These are phyloP conservation scores for Phymastichus coffea DNA, from an alignment of 1,140 invertebrate genomes.

Conservation along the genomic window DNA sequence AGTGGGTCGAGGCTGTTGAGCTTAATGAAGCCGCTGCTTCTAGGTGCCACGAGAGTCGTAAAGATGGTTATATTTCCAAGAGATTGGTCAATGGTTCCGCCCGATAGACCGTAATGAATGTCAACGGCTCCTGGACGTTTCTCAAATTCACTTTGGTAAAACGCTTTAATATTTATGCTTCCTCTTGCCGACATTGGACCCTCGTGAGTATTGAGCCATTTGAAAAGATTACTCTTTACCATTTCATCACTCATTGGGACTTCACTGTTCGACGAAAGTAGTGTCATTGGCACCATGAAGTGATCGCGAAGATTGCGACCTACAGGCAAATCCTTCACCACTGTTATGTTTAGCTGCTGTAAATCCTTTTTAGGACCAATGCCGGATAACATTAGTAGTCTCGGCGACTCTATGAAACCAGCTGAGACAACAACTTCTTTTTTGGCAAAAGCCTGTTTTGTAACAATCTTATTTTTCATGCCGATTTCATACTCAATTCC, in stretches of 20 bases:
- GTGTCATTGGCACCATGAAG: constrained; percentile 42
- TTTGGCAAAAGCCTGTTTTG: constrained; percentile 44
- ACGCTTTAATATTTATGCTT: not conserved
- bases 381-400: constrained; percentile 54
- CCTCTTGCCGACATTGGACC: not conserved
- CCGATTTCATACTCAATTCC: constrained; percentile 9
- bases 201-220: constrained; percentile 55
- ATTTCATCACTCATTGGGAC: constrained; percentile 46
- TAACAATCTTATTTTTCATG: not conserved
- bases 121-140: too few relatives aligned
- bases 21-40: constrained; percentile 43
- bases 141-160: constrained; percentile 37
- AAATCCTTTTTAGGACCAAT: constrained; percentile 57
- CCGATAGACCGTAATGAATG: constrained; percentile 42
- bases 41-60: constrained; percentile 38
- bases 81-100: constrained; percentile 34
- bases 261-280: constrained; percentile 42
- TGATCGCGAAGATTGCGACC: constrained; percentile 62
- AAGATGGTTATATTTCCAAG: constrained; percentile 38
- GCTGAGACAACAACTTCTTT: constrained; percentile 60
- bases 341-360: constrained; percentile 50
- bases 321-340: constrained; percentile 58
- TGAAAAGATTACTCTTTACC: constrained; percentile 47
- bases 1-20: constrained; percentile 60
- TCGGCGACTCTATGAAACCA: constrained; percentile 52